Base-by-base conservation (phyloP, 1,140 invertebrate genomes). In the Stegodyphus mimosarum region DNA sequence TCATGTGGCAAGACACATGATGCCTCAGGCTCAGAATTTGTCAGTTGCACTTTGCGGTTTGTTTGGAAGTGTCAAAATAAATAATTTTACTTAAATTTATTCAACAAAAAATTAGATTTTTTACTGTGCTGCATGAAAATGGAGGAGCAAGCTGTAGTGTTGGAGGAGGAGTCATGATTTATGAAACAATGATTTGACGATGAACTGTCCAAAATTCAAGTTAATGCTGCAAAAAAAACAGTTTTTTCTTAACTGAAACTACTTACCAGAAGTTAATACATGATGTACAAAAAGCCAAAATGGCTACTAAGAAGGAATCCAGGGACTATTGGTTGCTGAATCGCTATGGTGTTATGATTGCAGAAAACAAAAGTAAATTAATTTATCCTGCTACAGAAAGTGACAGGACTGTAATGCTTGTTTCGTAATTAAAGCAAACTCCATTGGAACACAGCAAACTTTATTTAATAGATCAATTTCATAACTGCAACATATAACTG, bases 341-440 rank as follows among this genome's bases (percentile, higher is more conserved):
- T 71, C 1, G 1, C 15, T 50, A 11, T 9, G 5, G 5, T 13
- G 69, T 70, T 6, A 50, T 70, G 48, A 49, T 49, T 49, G 2
- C 15, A 1, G 69, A 13, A 71, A 71, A 49, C 69, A 71, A 15
- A 49, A 55, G 53, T 55, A 55, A 55, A 55, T 55, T 55, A 7
- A 71, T 80, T 71, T 71, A 70, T 70, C 17, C 67, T 55, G 52
- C 71, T 80, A 80, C 70, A 60, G 67, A 70, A 80, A 48, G 64
- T 50, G 15, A n/a, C n/a, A n/a, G n/a, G n/a, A n/a, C n/a, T n/a
- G n/a, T n/a, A n/a, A n/a, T n/a, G n/a, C n/a, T n/a, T n/a, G n/a
- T n/a, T n/a, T n/a, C n/a, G n/a, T n/a, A n/a, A n/a, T n/a, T n/a
- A n/a, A n/a, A n/a, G n/a, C n/a, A n/a, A n/a, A n/a, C n/a, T n/a